Evolutionary conservation across 1,140 invertebrate species (phyloP), one percentile per base, ranked within the genome.

Genomic region (Amphibalanus amphitrite): DNA sequence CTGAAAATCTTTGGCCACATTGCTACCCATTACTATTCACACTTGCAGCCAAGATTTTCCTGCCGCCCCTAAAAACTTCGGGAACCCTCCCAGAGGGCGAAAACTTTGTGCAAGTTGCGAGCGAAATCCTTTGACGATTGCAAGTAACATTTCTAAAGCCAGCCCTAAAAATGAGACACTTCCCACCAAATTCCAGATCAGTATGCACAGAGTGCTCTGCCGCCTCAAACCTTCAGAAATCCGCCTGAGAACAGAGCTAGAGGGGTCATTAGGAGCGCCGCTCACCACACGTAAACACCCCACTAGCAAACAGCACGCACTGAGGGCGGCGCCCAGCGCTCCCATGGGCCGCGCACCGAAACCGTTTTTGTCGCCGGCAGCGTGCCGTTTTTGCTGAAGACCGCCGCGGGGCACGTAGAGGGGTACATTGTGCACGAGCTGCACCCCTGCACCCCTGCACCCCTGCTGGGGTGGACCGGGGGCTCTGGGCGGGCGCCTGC

Each of bases 31-130:
- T 20, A 13, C 47, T 20, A 59, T 59, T 59, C 13, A 59, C 10
- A 59, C 10, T 59, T 59, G 47, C 47, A 59, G 47, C 6, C 47
- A 59, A 59, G 47, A 59, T 59, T 59, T 59, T 20, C 10, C 10
- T 20, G 47, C 47, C 13, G n/a, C 13, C 10, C 47, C 47, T 20
- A 59, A 59, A 59, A 59, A 59, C 47, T 3, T 1, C 47, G 47
- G 47, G 47, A 59, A 23, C 47, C 13, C 20, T 59, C 47, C 47
- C 47, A 59, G 10, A 3, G n/a, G 47, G 47, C 47, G 47, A 59
- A 59, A 59, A 59, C 47, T 59, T 59, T 59, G 47, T 59, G 47
- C 47, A 59, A 59, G 47, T 59, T 59, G 47, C 47, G 47, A 59
- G 1, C 47, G 47, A 13, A 23, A 59, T 59, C 47, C 47, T 59